Conservation (phyloP, 2,797 vertebrate genomes). For the Enteromius argenteus region DNA sequence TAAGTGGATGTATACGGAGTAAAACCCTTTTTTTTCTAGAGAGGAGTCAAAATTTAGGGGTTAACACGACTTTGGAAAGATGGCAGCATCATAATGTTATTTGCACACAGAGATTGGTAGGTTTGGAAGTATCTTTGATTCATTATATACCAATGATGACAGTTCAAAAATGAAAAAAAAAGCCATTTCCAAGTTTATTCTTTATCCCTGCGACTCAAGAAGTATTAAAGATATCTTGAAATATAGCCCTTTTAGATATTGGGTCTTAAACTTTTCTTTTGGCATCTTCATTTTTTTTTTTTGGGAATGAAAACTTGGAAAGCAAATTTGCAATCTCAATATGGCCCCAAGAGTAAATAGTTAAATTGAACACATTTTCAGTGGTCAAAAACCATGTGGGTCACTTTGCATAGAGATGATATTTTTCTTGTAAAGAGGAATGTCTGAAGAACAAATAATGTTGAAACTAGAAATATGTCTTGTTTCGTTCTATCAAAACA, state of each 20-base stretch:
- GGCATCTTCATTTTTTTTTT: neutral
- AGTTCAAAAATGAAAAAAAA: neutral
- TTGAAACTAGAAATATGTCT: neutral
- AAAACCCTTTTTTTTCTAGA: neutral
- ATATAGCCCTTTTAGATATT: neutral
- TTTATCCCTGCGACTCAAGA: neutral
- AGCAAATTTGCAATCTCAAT: too few species aligned
- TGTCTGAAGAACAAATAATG: neutral
- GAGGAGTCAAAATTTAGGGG: neutral
- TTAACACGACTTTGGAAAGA: neutral
- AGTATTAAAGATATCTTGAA: neutral
- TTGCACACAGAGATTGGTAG: neutral
- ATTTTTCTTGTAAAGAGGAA: neutral
- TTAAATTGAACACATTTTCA: neutral
- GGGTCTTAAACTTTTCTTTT: neutral
- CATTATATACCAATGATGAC: neutral
- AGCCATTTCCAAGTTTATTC: neutral
- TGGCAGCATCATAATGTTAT: neutral
- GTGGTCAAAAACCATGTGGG: neutral
- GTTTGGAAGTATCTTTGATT: neutral
- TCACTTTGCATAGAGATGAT: neutral
- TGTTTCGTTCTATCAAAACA: neutral
- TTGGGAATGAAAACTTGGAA: too few species aligned
- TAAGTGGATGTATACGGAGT: neutral
- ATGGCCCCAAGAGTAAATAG: neutral